Conservation (phyloP, 2,888 invertebrate genomes). For the Labia minor region DNA sequence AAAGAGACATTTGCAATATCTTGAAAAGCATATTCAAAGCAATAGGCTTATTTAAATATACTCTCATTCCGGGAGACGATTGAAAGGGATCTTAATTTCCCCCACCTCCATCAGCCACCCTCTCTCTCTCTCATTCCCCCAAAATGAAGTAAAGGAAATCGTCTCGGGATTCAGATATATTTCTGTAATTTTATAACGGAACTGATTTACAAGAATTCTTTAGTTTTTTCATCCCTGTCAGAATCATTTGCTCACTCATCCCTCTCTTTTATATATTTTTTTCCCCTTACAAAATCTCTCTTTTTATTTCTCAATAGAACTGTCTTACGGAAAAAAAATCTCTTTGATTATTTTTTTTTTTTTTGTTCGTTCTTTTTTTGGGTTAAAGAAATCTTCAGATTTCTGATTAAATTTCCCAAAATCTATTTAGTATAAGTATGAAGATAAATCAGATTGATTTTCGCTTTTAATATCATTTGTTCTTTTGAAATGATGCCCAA, state of each 20-base stretch:
- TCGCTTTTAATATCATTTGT: too few species aligned
- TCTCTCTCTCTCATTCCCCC: background rate
- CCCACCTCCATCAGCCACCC: too few species aligned
- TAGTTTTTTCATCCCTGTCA: background rate
- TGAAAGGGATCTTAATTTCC: too few species aligned
- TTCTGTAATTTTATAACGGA: conserved; percentile 5
- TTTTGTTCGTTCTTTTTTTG: background rate
- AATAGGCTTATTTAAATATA: background rate
- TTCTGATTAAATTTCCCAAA: background rate
- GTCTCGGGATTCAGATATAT: conserved; percentile 3
- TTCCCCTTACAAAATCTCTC: background rate
- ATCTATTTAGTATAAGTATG: background rate
- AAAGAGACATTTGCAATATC: background rate
- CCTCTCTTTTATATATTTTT: background rate
- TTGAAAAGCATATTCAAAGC: background rate
- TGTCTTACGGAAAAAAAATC: background rate
- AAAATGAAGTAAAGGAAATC: background rate
- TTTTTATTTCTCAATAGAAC: background rate
- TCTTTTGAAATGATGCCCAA: too few species aligned
- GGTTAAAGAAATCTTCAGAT: background rate
- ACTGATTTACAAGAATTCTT: conserved; percentile 7
- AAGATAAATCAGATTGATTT: too few species aligned
- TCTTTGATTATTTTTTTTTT: background rate
- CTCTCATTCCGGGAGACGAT: too few species aligned
- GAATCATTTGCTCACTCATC: background rate